Evolutionary conservation across 2,113 vertebrate genomes (phyloP).

Genomic region (Tretioscincus oriximinensis): DNA sequence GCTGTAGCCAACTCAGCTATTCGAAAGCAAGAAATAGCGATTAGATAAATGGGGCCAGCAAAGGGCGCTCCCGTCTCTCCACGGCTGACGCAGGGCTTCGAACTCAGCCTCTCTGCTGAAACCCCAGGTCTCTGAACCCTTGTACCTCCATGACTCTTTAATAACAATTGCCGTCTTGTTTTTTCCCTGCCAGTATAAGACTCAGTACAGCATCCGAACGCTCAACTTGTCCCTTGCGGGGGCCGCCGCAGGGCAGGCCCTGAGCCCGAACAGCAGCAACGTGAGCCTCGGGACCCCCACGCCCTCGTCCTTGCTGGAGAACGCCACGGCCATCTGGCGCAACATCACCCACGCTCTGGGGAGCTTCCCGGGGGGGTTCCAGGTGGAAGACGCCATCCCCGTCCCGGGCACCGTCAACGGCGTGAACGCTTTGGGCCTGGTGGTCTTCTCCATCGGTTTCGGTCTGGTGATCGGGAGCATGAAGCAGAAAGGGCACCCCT

Average conservation of each 20-base stretch:
- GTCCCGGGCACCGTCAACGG: conserved; percentile 85
- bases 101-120: too few species aligned
- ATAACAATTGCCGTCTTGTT: not conserved
- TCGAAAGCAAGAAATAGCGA: too few species aligned
- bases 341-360: conserved; percentile 79
- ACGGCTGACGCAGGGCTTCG: too few species aligned
- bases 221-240: conserved; percentile 70
- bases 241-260: conserved; percentile 47
- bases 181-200: conserved; percentile 89
- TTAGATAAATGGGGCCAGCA: too few species aligned
- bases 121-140: too few species aligned
- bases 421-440: conserved; percentile 92
- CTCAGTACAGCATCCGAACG: conserved; percentile 78
- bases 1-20: too few species aligned
- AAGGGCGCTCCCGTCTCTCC: too few species aligned
- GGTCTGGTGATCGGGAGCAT: conserved; percentile 94
- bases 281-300: conserved; percentile 32
- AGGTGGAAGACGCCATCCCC: conserved; percentile 85
- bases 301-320: conserved; percentile 49
- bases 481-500: conserved; percentile 90
- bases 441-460: conserved; percentile 95
- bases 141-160: too few species aligned
- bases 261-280: conserved; percentile 54
- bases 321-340: conserved; percentile 65
- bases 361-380: conserved; percentile 79